Evolutionary conservation across 2,797 vertebrate genomes (phyloP), one percentile per base, ranked within the genome.

Genomic region (Melanotaenia parkinsoni): DNA sequence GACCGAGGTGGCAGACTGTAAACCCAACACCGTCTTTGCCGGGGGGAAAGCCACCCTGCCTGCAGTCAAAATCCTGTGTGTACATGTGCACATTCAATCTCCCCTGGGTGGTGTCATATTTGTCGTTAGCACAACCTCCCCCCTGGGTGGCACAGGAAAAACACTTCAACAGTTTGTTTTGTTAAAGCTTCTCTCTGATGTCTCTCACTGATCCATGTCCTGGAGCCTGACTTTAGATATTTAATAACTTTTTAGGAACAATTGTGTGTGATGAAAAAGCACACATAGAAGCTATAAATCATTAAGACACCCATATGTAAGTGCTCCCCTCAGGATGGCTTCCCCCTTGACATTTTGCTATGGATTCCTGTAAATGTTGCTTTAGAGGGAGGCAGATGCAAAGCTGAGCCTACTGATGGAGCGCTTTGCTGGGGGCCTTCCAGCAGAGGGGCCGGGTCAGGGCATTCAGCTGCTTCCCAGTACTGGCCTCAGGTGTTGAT

Each of bases 11-110:
- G 72, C 67, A 67, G 38, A 37, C 67, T 78, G 79, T 85, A 67
- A 90, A 92, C 85, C 72, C 11, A 82, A 92, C 80, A 91, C 87
- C 77, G 61, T 79, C 20, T 74, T 71, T 87, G 70, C 77, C 67
- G 51, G 67, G 84, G 90, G 82, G 70, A 62, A 74, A 77, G 79
- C 78, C 84, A 88, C 69, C 70, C 72, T n/a, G 61, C 67, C 60
- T 69, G 74, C 33, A 69, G 0, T 16, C 80, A 60, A 63, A 56
- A 82, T 74, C 69, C 72, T 43, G n/a, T 24, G 50, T 73, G 70
- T 79, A 79, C 35, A 14, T 74, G 70, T 64, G 72, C 51, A 50
- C 66, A 63, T 53, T 38, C 75, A 62, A 12, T 45, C 62, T 84
- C 87, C 87, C 84, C 71, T 20, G 66, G 63, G 77, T 66, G 87